Evolutionary conservation across 2,888 invertebrate genomes (phyloP), one percentile per base, ranked within the genome.

Genomic region (Tinea pellionella): DNA sequence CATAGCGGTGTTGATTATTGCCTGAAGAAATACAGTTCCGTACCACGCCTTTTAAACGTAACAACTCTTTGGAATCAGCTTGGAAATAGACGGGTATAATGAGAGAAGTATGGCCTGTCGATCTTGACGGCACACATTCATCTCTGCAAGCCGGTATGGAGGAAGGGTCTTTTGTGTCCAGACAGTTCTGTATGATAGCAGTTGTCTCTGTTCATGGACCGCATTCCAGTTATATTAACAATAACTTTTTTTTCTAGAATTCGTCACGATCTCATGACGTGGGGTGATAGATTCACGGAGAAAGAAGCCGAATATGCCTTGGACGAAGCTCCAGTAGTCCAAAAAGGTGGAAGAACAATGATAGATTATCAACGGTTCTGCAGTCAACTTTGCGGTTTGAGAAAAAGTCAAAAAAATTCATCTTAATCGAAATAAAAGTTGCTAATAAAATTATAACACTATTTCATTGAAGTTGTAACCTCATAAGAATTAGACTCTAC

Each of bases 361-460:
- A 91, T 92, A 63, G 91, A 92, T 69, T 91, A 92, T 68, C 79
- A 88, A 13, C 89, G 89, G 37, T 91, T 91, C 68, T 91, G 91
- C 71, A 89, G 87, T 63, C 88, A 89, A 66, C 78, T 92, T 1
- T 88, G 89, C 59, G 91, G 91, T 7, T 74, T 91, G 63, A 80
- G 89, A 53, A 91, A 91, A 68, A 68, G 77, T 1, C 77, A 71
- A 24, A 83, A 77, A 69, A 67, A 65, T 41, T 30, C 19, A 24
- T 18, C 29, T 9, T 47, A 55, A 47, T 55, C 11, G 24, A 55
- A 24, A 55, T n/a, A 29, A 55, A 55, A 24, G 6, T 15, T 16
- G 8, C 47, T 16, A 2, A 47, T 47, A 47, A n/a, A 47, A 47
- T 47, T 2, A n/a, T n/a, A n/a, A n/a, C n/a, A 37, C 37, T 12